These are phyloP conservation scores for Apistogramma diplotaenia DNA, from an alignment of 2,113 vertebrate species.

Conservation along the genomic window DNA sequence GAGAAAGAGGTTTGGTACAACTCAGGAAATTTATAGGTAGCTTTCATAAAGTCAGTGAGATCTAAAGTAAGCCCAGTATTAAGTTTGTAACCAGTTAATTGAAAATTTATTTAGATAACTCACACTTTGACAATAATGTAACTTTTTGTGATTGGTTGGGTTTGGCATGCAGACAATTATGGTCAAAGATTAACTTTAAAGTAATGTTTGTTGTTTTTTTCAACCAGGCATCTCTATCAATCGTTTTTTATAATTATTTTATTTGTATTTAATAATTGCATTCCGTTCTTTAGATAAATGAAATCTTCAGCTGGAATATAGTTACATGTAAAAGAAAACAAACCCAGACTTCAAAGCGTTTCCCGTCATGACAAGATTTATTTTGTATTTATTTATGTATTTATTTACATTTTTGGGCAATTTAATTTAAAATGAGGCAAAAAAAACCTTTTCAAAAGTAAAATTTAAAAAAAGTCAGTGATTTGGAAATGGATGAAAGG, in stretches of 20 bases:
- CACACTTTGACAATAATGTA: not conserved
- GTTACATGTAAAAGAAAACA: not conserved
- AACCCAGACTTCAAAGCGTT: not conserved
- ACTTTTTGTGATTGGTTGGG: not conserved
- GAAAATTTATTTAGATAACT: not conserved
- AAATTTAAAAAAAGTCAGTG: too few relatives aligned
- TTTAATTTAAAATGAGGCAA: not conserved
- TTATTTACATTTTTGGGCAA: too few relatives aligned
- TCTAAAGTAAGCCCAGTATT: slow-evolving; percentile 52
- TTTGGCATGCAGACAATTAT: not conserved
- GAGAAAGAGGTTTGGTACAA: slow-evolving; percentile 35
- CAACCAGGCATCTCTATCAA: not conserved
- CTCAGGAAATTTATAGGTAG: slow-evolving; percentile 29
- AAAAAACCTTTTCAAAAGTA: not conserved
- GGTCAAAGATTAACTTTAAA: rapidly evolving
- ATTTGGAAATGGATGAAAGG: not conserved
- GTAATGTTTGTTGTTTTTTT: not conserved
- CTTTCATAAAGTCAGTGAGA: slow-evolving; percentile 20
- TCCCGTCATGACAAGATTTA: rapidly evolving
- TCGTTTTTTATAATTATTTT: too few relatives aligned
- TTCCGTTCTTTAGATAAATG: rapidly evolving
- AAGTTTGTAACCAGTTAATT: slow-evolving; percentile 47
- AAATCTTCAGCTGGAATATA: not conserved
- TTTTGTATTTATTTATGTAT: too few relatives aligned
- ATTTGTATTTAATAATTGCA: not conserved